A percentile compares a stretch with the other conserved stretches of the same genome.
Evolutionary conservation across 2,113 vertebrate genomes (phyloP).

Genomic region (Cercopithecus mona): DNA sequence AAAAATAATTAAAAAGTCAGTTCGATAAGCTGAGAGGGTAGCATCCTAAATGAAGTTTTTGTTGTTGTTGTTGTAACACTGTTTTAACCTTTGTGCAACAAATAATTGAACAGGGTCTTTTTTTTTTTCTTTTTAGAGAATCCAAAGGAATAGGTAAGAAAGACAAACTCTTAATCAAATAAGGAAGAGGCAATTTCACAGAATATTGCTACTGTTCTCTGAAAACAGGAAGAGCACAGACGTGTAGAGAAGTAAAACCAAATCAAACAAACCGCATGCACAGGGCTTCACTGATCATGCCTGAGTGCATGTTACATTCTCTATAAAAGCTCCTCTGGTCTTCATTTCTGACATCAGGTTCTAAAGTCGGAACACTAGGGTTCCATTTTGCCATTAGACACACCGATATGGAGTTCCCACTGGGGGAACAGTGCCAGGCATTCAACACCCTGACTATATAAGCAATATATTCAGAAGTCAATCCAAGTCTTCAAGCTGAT

Average conservation of each 20-base stretch:
- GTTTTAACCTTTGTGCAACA: background rate
- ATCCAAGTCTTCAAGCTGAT: background rate
- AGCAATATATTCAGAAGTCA: background rate
- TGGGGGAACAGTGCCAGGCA: background rate
- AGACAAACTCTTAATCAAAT: background rate
- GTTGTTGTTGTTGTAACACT: background rate
- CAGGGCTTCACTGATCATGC: background rate
- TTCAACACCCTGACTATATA: background rate
- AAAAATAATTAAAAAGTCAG: background rate
- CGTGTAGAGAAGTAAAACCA: slow-evolving; percentile 13
- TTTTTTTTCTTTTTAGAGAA: background rate
- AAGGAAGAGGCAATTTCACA: slow-evolving; percentile 36
- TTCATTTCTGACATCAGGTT: background rate
- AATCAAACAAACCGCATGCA: slow-evolving; percentile 48
- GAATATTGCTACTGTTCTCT: slow-evolving; percentile 31
- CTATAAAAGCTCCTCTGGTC: background rate
- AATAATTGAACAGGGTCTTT: background rate
- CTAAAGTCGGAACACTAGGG: background rate
- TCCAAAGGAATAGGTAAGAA: background rate
- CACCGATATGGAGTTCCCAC: background rate
- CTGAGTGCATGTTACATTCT: background rate
- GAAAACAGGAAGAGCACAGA: slow-evolving; percentile 64
- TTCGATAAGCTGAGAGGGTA: background rate
- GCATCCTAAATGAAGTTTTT: background rate
- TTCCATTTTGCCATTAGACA: background rate